Conservation (phyloP, 2,888 invertebrate species). For the Saturnia japonica region DNA sequence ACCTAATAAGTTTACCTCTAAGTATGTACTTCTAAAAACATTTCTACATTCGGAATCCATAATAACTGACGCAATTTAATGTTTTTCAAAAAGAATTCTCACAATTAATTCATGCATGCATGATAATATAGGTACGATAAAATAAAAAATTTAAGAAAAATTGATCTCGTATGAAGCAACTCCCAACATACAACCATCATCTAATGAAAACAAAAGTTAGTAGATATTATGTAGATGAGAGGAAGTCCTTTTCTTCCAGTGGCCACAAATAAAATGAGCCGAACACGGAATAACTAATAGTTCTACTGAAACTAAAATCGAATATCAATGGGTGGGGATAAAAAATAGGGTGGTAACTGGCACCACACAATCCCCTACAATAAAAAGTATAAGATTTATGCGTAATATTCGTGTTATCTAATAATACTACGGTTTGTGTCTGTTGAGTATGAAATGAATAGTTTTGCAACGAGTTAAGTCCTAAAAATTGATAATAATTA, state of each 20-base stretch:
- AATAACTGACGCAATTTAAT: background rate
- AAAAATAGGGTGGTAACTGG: slow-evolving; percentile 63
- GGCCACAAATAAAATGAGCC: background rate
- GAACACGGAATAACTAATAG: slow-evolving; percentile 6
- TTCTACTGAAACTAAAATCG: slow-evolving; percentile 16
- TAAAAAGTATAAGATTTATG: slow-evolving; percentile 78
- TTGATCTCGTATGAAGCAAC: background rate
- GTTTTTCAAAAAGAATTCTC: background rate
- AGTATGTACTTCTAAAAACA: too few species aligned
- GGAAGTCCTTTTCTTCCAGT: background rate
- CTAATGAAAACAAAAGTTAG: background rate
- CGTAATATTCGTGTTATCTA: slow-evolving; percentile 54
- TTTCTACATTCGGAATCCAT: too few species aligned
- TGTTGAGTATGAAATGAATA: slow-evolving; percentile 29
- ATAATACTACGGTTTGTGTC: slow-evolving; percentile 52
- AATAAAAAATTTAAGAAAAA: background rate
- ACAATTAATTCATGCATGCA: background rate
- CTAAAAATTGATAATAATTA: background rate
- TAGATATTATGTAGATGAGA: background rate
- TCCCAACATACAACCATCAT: background rate
- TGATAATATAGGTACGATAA: background rate
- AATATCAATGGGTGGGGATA: slow-evolving; percentile 49
- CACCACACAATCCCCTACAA: slow-evolving; percentile 61
- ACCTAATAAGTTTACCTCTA: too few species aligned
- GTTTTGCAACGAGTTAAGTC: slow-evolving; percentile 29